Percentiles rank a stretch among this genome's conserved stretches.
Conservation (phyloP, 2,797 vertebrate genomes). For the Danio jaintianensis region DNA sequence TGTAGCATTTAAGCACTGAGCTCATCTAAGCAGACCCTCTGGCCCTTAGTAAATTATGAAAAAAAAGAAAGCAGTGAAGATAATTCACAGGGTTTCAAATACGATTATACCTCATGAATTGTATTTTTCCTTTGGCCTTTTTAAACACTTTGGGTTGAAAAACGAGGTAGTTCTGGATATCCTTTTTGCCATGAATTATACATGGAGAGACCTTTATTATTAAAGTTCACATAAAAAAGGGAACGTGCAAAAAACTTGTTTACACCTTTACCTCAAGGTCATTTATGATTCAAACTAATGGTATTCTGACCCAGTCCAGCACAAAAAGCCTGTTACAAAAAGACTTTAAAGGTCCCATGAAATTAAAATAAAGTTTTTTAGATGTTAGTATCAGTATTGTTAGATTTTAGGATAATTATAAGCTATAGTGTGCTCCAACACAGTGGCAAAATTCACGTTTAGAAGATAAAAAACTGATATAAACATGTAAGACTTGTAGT, state of each 20-base stretch:
- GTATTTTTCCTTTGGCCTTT: conserved; percentile 28
- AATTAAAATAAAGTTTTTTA: too few relatives aligned
- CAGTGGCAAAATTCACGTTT: too few relatives aligned
- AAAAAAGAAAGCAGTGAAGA: background rate
- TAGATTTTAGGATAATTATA: too few relatives aligned
- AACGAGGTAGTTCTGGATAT: conserved; percentile 34
- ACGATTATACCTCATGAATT: background rate
- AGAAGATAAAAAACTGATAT: too few relatives aligned
- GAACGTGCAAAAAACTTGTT: conserved; percentile 3
- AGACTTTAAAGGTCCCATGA: too few relatives aligned
- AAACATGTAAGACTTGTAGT: too few relatives aligned
- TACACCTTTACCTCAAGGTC: conserved; percentile 9
- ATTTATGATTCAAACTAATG: conserved; percentile 36
- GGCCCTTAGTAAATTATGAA: conserved; percentile 15
- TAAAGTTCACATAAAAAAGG: conserved; percentile 11
- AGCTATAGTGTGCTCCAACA: too few relatives aligned
- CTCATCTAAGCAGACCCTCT: conserved; percentile 4
- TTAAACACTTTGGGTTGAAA: conserved; percentile 23
- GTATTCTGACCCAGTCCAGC: conserved; percentile 48
- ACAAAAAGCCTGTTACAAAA: conserved; percentile 51
- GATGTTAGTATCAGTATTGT: too few relatives aligned
- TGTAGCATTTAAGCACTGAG: conserved; percentile 4
- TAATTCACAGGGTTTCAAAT: conserved; percentile 20
- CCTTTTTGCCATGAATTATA: conserved; percentile 11
- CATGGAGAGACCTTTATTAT: conserved; percentile 28